Evolutionary conservation across 2,888 invertebrate species (phyloP).

Genomic region (Mesochorus sp.): DNA sequence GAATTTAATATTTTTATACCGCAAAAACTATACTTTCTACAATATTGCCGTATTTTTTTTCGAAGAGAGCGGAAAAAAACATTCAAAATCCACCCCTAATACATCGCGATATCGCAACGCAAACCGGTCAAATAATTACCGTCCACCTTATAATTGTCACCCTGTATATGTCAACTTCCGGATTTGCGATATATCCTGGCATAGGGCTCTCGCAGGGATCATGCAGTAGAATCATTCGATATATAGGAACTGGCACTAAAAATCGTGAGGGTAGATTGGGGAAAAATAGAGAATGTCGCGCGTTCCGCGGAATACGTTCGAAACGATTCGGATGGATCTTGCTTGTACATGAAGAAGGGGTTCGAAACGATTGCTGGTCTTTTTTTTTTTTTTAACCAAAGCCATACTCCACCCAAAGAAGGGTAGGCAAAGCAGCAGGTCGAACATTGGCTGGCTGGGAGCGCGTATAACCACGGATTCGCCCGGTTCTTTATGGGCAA

Average conservation of each 20-base stretch:
- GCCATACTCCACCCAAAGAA: conserved; percentile 53
- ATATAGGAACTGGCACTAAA: conserved; percentile 56
- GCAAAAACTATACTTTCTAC: no score
- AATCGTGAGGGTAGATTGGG: conserved; percentile 51
- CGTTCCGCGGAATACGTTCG: conserved; percentile 56
- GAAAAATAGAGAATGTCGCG: conserved; percentile 55
- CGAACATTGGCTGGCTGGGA: conserved; percentile 67
- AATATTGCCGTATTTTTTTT: no score
- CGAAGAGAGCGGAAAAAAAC: no score
- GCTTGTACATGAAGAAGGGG: conserved; percentile 53
- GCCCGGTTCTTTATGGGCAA: conserved; percentile 81
- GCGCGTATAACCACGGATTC: conserved; percentile 81
- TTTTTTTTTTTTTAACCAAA: no score
- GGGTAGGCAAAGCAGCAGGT: conserved; percentile 66
- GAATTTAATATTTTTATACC: no score
- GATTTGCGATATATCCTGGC: conserved; percentile 16
- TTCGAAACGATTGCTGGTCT: conserved; percentile 52
- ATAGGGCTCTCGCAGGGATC: conserved; percentile 42
- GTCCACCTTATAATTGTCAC: not conserved
- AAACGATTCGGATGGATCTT: conserved; percentile 47
- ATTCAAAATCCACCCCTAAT: no score
- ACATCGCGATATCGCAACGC: no score
- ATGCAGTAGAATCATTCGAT: conserved; percentile 52
- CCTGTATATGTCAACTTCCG: not conserved
- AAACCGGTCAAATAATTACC: no score